Conservation (phyloP, 64 coral and sea anemone genomes). For the Montipora capricornis region DNA sequence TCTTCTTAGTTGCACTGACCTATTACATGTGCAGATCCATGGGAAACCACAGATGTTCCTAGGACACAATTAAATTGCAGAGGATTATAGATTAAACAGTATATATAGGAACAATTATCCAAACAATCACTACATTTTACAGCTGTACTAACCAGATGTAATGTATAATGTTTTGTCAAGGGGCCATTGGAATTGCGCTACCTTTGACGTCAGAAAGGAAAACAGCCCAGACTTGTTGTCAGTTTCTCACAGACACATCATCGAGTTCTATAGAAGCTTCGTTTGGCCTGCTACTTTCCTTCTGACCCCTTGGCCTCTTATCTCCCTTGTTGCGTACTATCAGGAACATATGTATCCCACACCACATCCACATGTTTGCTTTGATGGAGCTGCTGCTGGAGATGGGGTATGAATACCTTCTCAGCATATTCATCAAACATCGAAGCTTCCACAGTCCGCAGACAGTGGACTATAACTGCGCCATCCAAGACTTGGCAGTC, state of each 20-base stretch:
- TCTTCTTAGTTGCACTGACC: conserved; percentile 62
- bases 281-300: not conserved
- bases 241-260: too few species aligned
- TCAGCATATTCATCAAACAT: conserved; percentile 70
- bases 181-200: conserved; percentile 26
- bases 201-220: conserved; percentile 10
- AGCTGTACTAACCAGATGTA: conserved; percentile 50
- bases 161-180: not conserved
- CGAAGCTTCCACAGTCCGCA: conserved; percentile 24
- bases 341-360: conserved; percentile 7
- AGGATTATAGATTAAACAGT: not conserved
- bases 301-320: conserved; percentile 17
- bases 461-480: conserved; percentile 51
- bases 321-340: conserved; percentile 21
- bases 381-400: conserved; percentile 50
- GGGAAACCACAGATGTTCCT: not conserved
- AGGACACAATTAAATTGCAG: not conserved
- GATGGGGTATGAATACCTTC: conserved; percentile 65
- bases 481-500: conserved; percentile 76
- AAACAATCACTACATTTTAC: conserved; percentile 3
- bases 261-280: too few species aligned
- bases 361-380: conserved; percentile 27
- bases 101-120: not conserved
- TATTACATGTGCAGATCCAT: conserved; percentile 2
- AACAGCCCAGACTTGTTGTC: not conserved